Base-by-base conservation (phyloP, 2,888 invertebrate species). In the Phytoseiulus persimilis region DNA sequence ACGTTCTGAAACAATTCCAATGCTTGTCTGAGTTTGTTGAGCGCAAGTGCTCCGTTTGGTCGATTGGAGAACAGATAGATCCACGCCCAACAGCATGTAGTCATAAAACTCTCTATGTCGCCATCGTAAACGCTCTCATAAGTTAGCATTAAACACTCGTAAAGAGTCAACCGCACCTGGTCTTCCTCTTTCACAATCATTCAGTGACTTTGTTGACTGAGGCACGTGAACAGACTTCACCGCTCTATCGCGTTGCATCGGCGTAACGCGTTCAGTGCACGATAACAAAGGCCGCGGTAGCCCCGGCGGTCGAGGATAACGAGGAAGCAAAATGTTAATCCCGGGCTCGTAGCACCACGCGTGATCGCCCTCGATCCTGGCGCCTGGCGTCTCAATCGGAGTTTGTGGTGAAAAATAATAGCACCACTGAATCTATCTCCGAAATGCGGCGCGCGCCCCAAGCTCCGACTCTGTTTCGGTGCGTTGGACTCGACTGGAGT, bases 31-130 rank as follows among this genome's bases (percentile, higher is more conserved):
- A 6, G 39, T n/a, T n/a, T 39, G 39, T 39, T 3, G 39, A 39
- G 39, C 3, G 39, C 39, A 39, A 39, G 9, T 28, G 65, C 65
- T 65, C 5, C 5, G 65, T 28, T 65, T 23, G 11, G 9, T 65
- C 65, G 65, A 65, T 65, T 28, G 65, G 18, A 65, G 65, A 65
- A 65, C 23, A 65, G 65, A 23, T 65, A 65, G 65, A 65, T 65
- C 65, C 65, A 65, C 65, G 65, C 65, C 65, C 65, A 65, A 65
- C 65, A 65, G 65, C 65, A 65, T 65, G 65, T 65, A 65, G 65
- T 23, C 14, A 65, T 65, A 65, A 65, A 65, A 65, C 11, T 28
- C 65, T 65, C 65, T 28, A 65, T 65, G 65, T 65, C 65, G 65
- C 28, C 65, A 2, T 65, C 65, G 65, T 65, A 65, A 65, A 65